Evolutionary conservation across 2,888 invertebrate genomes (phyloP).

Genomic region (Tachina fera): DNA sequence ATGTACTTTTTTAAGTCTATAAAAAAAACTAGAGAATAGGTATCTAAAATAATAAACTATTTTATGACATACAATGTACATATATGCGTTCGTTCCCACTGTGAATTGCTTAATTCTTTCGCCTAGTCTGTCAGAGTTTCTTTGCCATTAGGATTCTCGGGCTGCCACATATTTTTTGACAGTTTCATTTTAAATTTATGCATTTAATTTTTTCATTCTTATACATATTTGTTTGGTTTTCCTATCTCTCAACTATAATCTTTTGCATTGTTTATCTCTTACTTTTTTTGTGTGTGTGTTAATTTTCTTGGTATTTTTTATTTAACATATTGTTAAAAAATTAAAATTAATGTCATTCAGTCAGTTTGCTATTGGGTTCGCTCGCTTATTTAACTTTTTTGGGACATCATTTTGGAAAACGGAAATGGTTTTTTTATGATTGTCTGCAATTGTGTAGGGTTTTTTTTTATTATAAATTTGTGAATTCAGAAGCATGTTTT

Average conservation of each 20-base stretch:
- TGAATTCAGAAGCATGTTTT: neutral
- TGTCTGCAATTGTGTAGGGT: constrained; percentile 21
- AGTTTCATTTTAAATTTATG: constrained; percentile 48
- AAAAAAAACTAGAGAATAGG: no score
- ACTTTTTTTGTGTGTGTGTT: constrained; percentile 9
- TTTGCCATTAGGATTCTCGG: constrained; percentile 2
- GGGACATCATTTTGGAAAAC: constrained; percentile 40
- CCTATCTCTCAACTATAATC: constrained; percentile 53
- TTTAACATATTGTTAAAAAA: constrained; percentile 34
- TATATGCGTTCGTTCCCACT: neutral
- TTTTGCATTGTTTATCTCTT: constrained; percentile 40
- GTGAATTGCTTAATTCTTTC: neutral
- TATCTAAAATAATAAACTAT: no score
- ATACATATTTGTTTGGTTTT: constrained; percentile 28
- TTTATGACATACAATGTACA: no score
- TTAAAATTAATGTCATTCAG: constrained; percentile 54
- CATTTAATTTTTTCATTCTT: neutral
- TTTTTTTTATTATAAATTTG: neutral
- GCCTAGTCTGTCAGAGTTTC: constrained; percentile 14
- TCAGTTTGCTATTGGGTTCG: constrained; percentile 7
- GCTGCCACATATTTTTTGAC: constrained; percentile 39
- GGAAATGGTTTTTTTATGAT: constrained; percentile 57
- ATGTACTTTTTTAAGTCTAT: no score
- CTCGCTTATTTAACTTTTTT: constrained; percentile 19
- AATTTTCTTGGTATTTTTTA: constrained; percentile 28